Conservation (phyloP, 2,113 vertebrate genomes). For the Callipepla californica region DNA sequence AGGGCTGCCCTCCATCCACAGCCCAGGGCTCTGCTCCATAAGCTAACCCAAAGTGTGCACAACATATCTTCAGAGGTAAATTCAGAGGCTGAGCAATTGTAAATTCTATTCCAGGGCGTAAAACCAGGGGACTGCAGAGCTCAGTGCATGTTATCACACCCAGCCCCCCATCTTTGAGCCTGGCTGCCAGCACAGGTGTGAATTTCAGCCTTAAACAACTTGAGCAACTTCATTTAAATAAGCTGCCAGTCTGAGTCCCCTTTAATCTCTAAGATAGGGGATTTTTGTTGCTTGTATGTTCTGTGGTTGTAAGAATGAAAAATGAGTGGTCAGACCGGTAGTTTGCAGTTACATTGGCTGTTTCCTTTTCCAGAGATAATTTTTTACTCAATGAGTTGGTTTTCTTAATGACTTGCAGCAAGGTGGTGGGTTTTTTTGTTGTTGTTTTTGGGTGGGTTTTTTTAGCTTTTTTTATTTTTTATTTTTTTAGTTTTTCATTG, state of each 20-base stretch:
- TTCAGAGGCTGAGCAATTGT: background rate
- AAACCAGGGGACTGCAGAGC: background rate
- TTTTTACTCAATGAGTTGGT: slow-evolving; percentile 33
- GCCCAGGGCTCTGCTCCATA: background rate
- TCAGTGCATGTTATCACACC: rapidly evolving
- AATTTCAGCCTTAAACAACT: slow-evolving; percentile 52
- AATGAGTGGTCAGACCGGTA: slow-evolving; percentile 46
- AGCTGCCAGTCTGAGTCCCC: background rate
- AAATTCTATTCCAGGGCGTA: background rate
- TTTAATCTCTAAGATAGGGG: slow-evolving; percentile 42
- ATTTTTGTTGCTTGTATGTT: slow-evolving; percentile 34
- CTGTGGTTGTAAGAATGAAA: slow-evolving; percentile 69
- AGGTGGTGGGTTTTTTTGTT: background rate
- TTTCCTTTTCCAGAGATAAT: slow-evolving; percentile 63
- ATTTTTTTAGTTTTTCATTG: slow-evolving; percentile 1
- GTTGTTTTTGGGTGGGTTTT: background rate
- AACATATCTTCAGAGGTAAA: background rate
- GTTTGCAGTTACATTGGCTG: slow-evolving; percentile 61
- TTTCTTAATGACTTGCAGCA: slow-evolving; percentile 60
- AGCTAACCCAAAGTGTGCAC: background rate
- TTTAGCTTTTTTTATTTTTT: background rate
- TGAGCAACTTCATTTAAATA: slow-evolving; percentile 57
- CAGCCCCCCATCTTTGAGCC: background rate
- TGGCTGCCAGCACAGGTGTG: background rate
- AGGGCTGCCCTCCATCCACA: background rate